Conservation (phyloP, 1,140 invertebrate species). For the Drosophila pachea region DNA sequence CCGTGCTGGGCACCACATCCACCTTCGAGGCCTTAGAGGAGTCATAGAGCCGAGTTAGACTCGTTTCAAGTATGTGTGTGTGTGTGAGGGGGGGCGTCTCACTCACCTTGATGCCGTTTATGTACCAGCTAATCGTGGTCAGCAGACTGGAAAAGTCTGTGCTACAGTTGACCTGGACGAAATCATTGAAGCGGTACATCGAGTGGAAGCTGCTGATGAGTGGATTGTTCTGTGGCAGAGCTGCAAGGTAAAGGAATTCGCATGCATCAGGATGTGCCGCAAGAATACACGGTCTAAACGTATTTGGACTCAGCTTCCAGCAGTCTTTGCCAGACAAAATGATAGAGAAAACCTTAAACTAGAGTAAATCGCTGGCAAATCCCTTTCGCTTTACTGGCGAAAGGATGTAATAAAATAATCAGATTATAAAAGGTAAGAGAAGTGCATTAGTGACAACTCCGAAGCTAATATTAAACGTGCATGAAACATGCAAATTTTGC, state of each 20-base stretch:
- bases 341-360: not conserved
- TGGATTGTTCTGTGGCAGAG: slow-evolving; percentile 81
- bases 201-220: slow-evolving; percentile 80
- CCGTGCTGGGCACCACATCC: slow-evolving; percentile 54
- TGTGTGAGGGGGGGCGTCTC: not conserved
- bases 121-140: slow-evolving; percentile 82
- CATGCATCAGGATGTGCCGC: not conserved
- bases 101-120: slow-evolving; percentile 81
- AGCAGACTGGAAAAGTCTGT: slow-evolving; percentile 81
- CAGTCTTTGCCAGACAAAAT: no score
- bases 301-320: not conserved
- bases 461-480: slow-evolving; percentile 66
- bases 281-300: no score
- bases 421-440: slow-evolving; percentile 15
- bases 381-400: not conserved
- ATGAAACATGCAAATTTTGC: slow-evolving; percentile 69
- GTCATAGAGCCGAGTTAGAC: not conserved
- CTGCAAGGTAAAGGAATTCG: slow-evolving; percentile 65
- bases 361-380: not conserved
- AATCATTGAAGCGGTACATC: slow-evolving; percentile 81
- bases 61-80: not conserved
- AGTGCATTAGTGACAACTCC: slow-evolving; percentile 54
- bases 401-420: slow-evolving; percentile 7
- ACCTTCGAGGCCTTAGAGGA: slow-evolving; percentile 42
- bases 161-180: slow-evolving; percentile 81